Evolutionary conservation across 2,888 invertebrate genomes (phyloP).

Genomic region (Drosophila recens): DNA sequence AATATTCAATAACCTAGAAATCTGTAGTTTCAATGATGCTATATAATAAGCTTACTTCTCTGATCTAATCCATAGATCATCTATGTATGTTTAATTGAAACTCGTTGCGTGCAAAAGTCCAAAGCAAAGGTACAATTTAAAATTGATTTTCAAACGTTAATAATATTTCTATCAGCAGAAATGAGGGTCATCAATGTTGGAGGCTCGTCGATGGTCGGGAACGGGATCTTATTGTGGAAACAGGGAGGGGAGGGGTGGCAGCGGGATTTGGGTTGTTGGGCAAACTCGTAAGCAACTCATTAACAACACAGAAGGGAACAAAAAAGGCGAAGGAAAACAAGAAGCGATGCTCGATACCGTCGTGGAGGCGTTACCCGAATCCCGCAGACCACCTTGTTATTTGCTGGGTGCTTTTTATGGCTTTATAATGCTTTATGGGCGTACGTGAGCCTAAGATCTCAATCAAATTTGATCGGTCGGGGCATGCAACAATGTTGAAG

Average conservation of each 20-base stretch:
- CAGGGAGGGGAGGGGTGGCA: background rate
- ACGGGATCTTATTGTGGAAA: background rate
- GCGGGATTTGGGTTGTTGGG: background rate
- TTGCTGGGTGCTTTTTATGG: constrained; percentile 63
- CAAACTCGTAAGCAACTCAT: constrained; percentile 53
- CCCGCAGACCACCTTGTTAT: constrained; percentile 46
- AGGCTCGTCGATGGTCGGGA: background rate
- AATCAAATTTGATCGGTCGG: constrained; percentile 34
- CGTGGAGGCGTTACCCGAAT: constrained; percentile 49
- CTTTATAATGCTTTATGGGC: constrained; percentile 67
- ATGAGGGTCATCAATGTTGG: constrained; percentile 39
- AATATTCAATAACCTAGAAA: too few relatives aligned
- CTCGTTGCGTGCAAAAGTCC: background rate
- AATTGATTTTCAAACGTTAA: constrained; percentile 48
- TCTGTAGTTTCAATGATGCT: too few relatives aligned
- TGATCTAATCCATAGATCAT: background rate
- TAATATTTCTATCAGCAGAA: constrained; percentile 33
- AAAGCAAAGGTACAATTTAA: background rate
- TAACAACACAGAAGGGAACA: constrained; percentile 4
- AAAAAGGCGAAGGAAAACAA: constrained; percentile 2
- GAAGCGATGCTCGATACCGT: background rate
- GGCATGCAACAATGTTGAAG: constrained; percentile 29
- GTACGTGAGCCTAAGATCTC: constrained; percentile 47
- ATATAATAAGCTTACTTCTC: too few relatives aligned
- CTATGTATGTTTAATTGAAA: background rate